A percentile compares a stretch with the other conserved stretches of the same genome.
Conservation (phyloP, 2,797 vertebrate species). For the Fringilla coelebs region DNA sequence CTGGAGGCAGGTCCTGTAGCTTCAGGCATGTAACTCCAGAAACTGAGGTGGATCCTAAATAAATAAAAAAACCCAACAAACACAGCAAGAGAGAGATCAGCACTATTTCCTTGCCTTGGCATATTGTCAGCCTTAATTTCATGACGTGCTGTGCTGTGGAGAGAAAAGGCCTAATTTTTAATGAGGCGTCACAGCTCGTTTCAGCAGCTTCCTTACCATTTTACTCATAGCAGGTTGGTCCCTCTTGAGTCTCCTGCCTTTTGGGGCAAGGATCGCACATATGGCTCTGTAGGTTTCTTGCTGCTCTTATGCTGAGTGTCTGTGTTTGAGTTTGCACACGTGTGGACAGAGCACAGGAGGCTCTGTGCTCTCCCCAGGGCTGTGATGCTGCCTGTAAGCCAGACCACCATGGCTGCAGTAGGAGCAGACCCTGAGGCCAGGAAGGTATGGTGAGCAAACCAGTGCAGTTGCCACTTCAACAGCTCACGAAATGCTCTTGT, state of each 20-base stretch:
- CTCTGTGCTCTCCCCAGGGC: neutral
- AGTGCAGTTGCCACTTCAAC: neutral
- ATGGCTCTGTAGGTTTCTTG: neutral
- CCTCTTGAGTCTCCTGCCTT: neutral
- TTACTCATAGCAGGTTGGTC: neutral
- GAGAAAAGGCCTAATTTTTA: neutral
- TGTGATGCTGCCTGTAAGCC: neutral
- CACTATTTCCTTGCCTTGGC: neutral
- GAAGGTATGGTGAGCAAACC: accelerated
- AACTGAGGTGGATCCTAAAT: neutral
- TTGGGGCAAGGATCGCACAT: neutral
- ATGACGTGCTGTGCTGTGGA: neutral
- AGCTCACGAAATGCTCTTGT: neutral
- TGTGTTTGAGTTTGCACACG: neutral
- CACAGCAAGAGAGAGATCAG: neutral
- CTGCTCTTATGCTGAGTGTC: neutral
- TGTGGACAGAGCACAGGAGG: neutral
- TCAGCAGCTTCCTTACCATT: neutral
- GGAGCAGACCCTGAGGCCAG: neutral
- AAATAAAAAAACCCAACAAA: neutral
- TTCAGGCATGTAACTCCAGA: neutral
- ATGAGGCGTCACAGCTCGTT: neutral
- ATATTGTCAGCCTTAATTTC: neutral
- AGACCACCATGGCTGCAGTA: neutral
- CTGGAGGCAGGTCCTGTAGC: neutral